Percentiles rank a stretch among this genome's conserved stretches.
Conservation (phyloP, 1,140 invertebrate genomes). For the Lordiphosa clarofinis region DNA sequence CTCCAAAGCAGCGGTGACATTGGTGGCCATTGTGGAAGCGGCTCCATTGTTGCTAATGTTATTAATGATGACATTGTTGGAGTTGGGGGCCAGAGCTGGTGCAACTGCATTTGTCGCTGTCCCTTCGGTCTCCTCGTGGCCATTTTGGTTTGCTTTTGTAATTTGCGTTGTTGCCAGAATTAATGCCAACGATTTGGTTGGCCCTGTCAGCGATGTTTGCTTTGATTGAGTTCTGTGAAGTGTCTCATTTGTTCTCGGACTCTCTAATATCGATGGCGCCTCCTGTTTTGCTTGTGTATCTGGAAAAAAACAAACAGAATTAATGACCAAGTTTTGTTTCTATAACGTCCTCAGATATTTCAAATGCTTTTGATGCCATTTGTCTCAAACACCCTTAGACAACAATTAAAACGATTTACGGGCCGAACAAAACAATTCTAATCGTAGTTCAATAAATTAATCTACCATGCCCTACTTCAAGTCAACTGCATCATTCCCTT, state of each 20-base stretch:
- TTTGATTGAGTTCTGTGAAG: slow-evolving; percentile 75
- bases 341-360: slow-evolving; percentile 47
- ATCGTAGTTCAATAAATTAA: slow-evolving; percentile 70
- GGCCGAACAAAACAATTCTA: slow-evolving; percentile 30
- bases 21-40: slow-evolving; percentile 26
- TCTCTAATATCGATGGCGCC: slow-evolving; percentile 63
- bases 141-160: slow-evolving; percentile 40
- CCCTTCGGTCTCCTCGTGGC: slow-evolving; percentile 23
- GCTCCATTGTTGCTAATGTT: slow-evolving; percentile 62
- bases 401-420: slow-evolving; percentile 75
- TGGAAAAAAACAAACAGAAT: slow-evolving; percentile 36
- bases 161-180: slow-evolving; percentile 64
- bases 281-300: slow-evolving; percentile 24
- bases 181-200: slow-evolving; percentile 51
- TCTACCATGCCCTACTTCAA: slow-evolving; percentile 27
- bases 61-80: slow-evolving; percentile 60
- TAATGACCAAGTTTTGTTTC: slow-evolving; percentile 70
- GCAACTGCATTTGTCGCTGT: slow-evolving; percentile 34
- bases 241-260: slow-evolving; percentile 64
- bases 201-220: slow-evolving; percentile 36
- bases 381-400: slow-evolving; percentile 57
- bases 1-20: slow-evolving; percentile 43
- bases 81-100: slow-evolving; percentile 6
- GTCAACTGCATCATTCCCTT: neutral
- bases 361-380: slow-evolving; percentile 61